Evolutionary conservation across 2,797 vertebrate genomes (phyloP), one percentile per base, ranked within the genome.

Genomic region (Mergus octosetaceus): DNA sequence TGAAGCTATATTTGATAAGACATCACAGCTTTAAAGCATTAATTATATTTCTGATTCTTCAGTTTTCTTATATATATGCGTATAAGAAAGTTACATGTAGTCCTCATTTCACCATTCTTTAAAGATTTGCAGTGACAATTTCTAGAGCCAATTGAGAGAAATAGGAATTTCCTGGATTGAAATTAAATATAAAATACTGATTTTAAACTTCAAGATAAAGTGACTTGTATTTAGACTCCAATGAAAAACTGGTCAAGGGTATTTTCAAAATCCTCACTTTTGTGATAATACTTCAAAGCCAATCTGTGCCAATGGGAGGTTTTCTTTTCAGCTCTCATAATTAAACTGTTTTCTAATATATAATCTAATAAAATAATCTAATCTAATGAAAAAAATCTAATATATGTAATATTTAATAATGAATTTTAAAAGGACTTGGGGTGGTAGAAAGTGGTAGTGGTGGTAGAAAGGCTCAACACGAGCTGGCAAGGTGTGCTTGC

Each of bases 231-330:
- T 53, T 74, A 68, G 21, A 38, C 10, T 65, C 82, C 19, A 45
- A 7, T 27, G 19, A 90, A 51, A 96, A 97, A 89, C 93, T 97
- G 95, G 97, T 96, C 94, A 97, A 97, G 95, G 95, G 43, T 95
- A 94, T 95, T 95, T 95, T 88, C 47, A 91, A 92, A 95, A 92
- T 91, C 80, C 87, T 88, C 38, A n/a, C 82, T 84, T 92, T 53
- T 20, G 56, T 93, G 85, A 68, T 84, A 93, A 90, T 53, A 90
- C 76, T 94, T 97, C 94, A 96, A 96, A 96, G 91, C 74, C 56
- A 88, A 3, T 64, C 76, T 86, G 64, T 85, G 79, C 79, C 89
- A 96, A 41, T 82, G 79, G 85, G 79, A 93, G 76, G 86, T 91
- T 93, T 87, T 84, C n/a, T 65, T 66, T 91, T 96, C 66, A 88